Conservation (phyloP, 2,797 vertebrate genomes). For the Benthosema pterotum region DNA sequence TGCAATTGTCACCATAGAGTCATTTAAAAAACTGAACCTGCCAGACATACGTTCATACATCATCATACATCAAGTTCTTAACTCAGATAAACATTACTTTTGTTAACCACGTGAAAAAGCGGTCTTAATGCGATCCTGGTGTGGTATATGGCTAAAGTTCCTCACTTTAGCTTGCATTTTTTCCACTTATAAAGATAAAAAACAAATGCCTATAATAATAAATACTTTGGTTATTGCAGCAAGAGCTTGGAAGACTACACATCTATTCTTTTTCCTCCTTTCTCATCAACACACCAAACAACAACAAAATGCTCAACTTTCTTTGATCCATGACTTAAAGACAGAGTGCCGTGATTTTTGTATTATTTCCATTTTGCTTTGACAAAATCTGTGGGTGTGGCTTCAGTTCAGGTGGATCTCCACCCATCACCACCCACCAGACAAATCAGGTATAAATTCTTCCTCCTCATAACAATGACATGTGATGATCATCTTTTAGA, state of each 20-base stretch:
- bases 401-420: too few species aligned
- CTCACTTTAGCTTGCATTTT: conserved; percentile 25
- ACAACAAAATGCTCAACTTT: conserved; percentile 31
- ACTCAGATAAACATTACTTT: conserved; percentile 37
- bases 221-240: conserved; percentile 12
- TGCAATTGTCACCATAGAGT: too few species aligned
- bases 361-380: too few species aligned
- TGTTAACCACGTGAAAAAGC: conserved; percentile 18
- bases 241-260: conserved; percentile 1
- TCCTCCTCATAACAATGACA: too few species aligned
- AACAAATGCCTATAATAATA: conserved; percentile 23
- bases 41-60: conserved; percentile 65
- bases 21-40: conserved; percentile 86
- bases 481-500: too few species aligned
- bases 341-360: too few species aligned
- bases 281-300: conserved; percentile 30
- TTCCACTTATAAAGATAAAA: conserved; percentile 25
- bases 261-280: background rate
- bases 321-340: conserved; percentile 13
- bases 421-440: too few species aligned
- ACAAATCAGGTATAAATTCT: too few species aligned
- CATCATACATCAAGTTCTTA: conserved; percentile 35
- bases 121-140: background rate
- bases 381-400: too few species aligned
- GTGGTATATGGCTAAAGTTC: background rate